phyloP scores from a whole-genome alignment of 2,888 invertebrate genomes.

The Trypoxylon attenuatum region DNA sequence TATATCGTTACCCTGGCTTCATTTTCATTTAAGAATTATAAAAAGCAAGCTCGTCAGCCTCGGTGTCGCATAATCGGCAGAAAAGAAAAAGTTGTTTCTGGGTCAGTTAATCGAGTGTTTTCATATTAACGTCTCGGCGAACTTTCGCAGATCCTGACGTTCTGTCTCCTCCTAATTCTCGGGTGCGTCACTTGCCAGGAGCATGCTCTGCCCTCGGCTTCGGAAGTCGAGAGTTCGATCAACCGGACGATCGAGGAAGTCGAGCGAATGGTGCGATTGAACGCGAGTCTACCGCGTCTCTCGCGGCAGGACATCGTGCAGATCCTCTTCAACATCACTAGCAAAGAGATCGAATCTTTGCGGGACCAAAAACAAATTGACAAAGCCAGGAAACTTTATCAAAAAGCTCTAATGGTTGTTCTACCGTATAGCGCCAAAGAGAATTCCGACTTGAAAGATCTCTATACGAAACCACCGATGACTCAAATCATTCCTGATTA shows the following conservation, averaged over 20 bases:
- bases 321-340: conserved; percentile 80
- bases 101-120: no score
- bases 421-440: conserved; percentile 80
- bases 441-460: conserved; percentile 78
- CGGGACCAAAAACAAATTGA: conserved; percentile 65
- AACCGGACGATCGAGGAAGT: conserved; percentile 81
- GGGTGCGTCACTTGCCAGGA: conserved; percentile 58
- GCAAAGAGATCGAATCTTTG: conserved; percentile 54
- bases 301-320: conserved; percentile 81
- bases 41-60: no score
- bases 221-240: conserved; percentile 68
- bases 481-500: conserved; percentile 76
- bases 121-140: no score
- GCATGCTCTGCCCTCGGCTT: conserved; percentile 58
- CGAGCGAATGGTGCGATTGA: conserved; percentile 78
- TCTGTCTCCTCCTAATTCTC: conserved; percentile 61
- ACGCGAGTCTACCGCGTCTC: conserved; percentile 80
- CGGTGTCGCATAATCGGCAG: no score
- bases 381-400: conserved; percentile 71
- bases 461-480: conserved; percentile 81
- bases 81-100: no score
- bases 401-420: conserved; percentile 80
- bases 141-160: conserved; percentile 59
- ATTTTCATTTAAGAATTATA: no score
- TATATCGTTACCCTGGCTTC: no score